A percentile compares a stretch with the other conserved stretches of the same genome.
Conservation (phyloP, 2,888 invertebrate species). For the Stictocephala bisonia region DNA sequence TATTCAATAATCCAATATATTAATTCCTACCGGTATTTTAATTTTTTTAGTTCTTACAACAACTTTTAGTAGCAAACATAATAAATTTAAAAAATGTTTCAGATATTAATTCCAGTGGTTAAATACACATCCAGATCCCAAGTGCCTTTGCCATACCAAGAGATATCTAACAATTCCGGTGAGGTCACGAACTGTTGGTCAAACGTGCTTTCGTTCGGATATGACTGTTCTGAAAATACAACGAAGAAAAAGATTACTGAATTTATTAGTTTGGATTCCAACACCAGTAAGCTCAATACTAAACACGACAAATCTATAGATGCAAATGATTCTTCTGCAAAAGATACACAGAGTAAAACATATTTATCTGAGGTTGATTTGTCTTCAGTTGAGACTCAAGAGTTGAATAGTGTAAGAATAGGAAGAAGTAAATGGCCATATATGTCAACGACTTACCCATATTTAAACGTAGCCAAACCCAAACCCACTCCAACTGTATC, state of each 20-base stretch:
- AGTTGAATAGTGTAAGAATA: too few relatives aligned
- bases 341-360: too few relatives aligned
- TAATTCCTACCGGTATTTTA: too few relatives aligned
- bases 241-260: conserved; percentile 13
- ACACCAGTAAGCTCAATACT: too few relatives aligned
- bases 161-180: conserved; percentile 1
- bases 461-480: not conserved
- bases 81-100: too few relatives aligned
- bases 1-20: too few relatives aligned
- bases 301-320: too few relatives aligned
- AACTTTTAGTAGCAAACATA: not conserved
- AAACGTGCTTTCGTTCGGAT: not conserved
- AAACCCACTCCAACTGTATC: not conserved
- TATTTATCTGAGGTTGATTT: too few relatives aligned
- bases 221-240: conserved; percentile 13
- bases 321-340: too few relatives aligned
- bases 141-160: not conserved
- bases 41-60: too few relatives aligned
- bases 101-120: conserved; percentile 7
- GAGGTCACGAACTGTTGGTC: not conserved
- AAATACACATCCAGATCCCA: not conserved
- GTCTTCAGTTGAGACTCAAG: too few relatives aligned
- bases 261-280: too few relatives aligned
- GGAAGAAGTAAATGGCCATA: conserved; percentile 25
- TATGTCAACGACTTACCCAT: conserved; percentile 15